Evolutionary conservation across 2,888 invertebrate genomes (phyloP).

Genomic region (Erynnis tages): DNA sequence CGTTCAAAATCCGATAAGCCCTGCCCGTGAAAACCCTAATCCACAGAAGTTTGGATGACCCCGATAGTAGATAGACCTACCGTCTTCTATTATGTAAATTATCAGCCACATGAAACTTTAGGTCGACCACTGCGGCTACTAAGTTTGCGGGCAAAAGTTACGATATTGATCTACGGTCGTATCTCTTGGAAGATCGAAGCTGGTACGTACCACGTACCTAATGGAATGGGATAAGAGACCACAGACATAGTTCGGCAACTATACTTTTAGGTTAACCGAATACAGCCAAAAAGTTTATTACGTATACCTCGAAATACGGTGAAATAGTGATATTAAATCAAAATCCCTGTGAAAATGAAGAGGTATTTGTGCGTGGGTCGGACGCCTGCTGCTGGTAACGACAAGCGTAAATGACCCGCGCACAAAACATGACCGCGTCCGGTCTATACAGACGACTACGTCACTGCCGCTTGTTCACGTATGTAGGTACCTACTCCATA

Average conservation of each 20-base stretch:
- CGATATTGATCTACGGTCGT: slow-evolving; percentile 65
- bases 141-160: slow-evolving; percentile 71
- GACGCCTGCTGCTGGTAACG: slow-evolving; percentile 63
- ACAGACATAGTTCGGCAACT: slow-evolving; percentile 6
- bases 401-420: slow-evolving; percentile 58
- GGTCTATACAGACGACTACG: slow-evolving; percentile 34
- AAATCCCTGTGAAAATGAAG: slow-evolving; percentile 61
- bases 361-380: slow-evolving; percentile 53
- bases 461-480: slow-evolving; percentile 5
- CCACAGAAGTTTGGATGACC: slow-evolving; percentile 77
- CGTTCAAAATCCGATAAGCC: slow-evolving; percentile 78
- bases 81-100: slow-evolving; percentile 80
- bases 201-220: slow-evolving; percentile 47
- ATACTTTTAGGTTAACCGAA: no score
- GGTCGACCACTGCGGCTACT: slow-evolving; percentile 64
- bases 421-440: slow-evolving; percentile 55
- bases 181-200: slow-evolving; percentile 59
- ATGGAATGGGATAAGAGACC: slow-evolving; percentile 14
- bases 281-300: background rate
- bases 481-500: slow-evolving; percentile 11
- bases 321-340: slow-evolving; percentile 20
- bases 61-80: slow-evolving; percentile 76
- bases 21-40: slow-evolving; percentile 75
- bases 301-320: background rate
- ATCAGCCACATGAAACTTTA: slow-evolving; percentile 75